Conservation (phyloP, 2,888 invertebrate species). For the Lasioglossum zephyrum region DNA sequence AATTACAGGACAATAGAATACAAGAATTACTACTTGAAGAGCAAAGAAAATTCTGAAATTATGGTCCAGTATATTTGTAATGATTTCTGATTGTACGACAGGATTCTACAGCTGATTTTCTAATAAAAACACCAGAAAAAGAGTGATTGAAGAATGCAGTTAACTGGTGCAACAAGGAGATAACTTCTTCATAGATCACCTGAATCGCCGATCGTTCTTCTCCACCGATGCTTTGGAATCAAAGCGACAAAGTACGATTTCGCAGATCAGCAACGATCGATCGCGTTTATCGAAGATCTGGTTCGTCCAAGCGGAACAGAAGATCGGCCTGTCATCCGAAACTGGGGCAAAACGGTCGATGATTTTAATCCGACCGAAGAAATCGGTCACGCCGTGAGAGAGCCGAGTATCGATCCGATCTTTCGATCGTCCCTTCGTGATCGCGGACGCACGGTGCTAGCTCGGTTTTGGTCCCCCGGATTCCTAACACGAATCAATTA, state of each 20-base stretch:
- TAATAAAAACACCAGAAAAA: neutral
- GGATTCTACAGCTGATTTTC: neutral
- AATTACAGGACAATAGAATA: neutral
- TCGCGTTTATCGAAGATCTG: constrained; percentile 72
- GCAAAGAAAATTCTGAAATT: neutral
- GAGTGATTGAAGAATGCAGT: neutral
- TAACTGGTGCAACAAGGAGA: neutral
- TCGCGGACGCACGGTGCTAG: neutral
- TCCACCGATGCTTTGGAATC: neutral
- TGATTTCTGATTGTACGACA: neutral
- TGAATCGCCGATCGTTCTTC: neutral
- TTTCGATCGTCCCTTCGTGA: constrained; percentile 24
- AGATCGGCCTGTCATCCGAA: constrained; percentile 73
- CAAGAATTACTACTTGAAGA: neutral
- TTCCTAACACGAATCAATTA: constrained; percentile 47
- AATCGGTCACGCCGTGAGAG: constrained; percentile 76
- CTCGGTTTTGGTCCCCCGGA: neutral
- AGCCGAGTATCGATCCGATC: constrained; percentile 32
- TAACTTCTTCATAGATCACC: neutral
- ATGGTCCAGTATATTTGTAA: neutral
- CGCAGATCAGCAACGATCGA: constrained; percentile 49
- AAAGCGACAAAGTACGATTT: constrained; percentile 12
- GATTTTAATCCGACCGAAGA: constrained; percentile 73
- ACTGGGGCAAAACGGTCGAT: constrained; percentile 79
- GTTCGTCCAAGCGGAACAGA: constrained; percentile 73